Evolutionary conservation across 2,797 vertebrate genomes (phyloP).

Genomic region (Anableps anableps): DNA sequence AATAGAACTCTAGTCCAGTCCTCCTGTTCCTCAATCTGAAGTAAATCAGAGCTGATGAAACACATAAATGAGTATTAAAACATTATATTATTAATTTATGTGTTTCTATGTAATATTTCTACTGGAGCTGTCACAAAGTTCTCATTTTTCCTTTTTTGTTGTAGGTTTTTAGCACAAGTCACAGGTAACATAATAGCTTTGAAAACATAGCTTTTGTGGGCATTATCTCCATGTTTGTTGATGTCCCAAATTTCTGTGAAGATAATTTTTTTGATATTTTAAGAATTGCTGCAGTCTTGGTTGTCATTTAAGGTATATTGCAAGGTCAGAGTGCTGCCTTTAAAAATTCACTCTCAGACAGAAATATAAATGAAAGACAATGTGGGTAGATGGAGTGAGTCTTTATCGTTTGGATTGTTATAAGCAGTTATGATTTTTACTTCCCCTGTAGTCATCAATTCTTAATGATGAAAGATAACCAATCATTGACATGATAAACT

Average conservation of each 20-base stretch:
- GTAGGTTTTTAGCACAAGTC: background rate
- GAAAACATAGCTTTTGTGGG: background rate
- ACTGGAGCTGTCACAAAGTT: background rate
- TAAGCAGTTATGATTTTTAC: conserved; percentile 13
- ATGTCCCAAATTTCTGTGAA: background rate
- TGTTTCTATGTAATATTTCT: background rate
- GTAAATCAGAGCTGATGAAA: background rate
- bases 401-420: conserved; percentile 21
- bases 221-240: background rate
- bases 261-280: background rate
- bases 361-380: conserved; percentile 10
- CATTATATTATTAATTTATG: background rate
- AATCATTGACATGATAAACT: conserved; percentile 4
- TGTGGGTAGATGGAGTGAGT: conserved; percentile 24
- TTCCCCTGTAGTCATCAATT: conserved; percentile 13
- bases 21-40: background rate
- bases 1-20: background rate
- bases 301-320: background rate
- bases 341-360: background rate
- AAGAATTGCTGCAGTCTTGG: background rate
- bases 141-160: background rate
- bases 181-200: background rate
- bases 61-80: background rate
- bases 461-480: conserved; percentile 10
- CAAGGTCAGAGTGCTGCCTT: background rate